phyloP scores from a whole-genome alignment of 1,140 invertebrate species.

The Protaetia brevitarsis region DNA sequence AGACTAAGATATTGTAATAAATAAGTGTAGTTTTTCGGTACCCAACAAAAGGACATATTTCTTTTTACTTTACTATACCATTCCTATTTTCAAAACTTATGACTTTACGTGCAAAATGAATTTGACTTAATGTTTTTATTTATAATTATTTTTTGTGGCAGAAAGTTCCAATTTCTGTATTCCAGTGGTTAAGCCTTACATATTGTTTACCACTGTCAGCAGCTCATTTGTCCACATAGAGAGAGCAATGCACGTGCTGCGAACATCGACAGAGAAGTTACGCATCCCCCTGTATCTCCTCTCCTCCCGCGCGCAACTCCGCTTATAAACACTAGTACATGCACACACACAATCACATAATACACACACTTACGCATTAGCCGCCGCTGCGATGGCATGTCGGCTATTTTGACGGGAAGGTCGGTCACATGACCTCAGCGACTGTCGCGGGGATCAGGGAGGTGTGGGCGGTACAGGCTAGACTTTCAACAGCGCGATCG shows the following conservation, averaged over 20 bases:
- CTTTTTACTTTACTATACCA: too few species aligned
- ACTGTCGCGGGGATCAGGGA: conserved; percentile 36
- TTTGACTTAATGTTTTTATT: background rate
- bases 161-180: background rate
- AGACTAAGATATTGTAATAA: too few species aligned
- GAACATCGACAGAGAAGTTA: conserved; percentile 23
- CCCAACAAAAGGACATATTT: too few species aligned
- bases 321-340: too few species aligned
- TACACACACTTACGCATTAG: conserved; percentile 23
- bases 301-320: background rate
- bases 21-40: too few species aligned
- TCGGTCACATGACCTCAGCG: conserved; percentile 56
- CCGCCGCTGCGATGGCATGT: conserved; percentile 49
- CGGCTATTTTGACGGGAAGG: conserved; percentile 75
- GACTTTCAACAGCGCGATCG: conserved; percentile 37
- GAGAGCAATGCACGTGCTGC: conserved; percentile 34
- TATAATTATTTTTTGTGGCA: background rate
- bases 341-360: conserved; percentile 1
- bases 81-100: too few species aligned
- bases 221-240: conserved; percentile 20
- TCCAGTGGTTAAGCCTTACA: background rate
- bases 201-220: conserved; percentile 6
- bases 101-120: background rate
- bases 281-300: background rate
- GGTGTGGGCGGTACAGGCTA: conserved; percentile 34